phyloP scores from a whole-genome alignment of 2,797 vertebrate genomes.

The Podarcis siculus region DNA sequence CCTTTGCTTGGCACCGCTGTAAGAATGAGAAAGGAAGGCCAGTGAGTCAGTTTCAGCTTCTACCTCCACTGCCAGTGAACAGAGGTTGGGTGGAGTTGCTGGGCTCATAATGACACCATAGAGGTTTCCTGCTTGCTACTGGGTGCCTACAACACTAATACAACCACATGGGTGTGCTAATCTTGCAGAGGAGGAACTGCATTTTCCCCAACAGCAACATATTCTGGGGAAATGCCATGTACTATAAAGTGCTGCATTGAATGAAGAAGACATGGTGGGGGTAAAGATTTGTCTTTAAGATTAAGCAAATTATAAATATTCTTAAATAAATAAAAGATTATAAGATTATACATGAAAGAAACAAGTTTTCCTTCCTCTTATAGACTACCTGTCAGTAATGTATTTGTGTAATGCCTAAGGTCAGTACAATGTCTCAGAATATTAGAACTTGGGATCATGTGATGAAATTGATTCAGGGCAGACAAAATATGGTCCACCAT shows the following conservation, averaged over 20 bases:
- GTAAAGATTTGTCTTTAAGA: neutral
- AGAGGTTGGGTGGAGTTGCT: neutral
- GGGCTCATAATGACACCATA: neutral
- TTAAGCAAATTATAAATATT: too few relatives aligned
- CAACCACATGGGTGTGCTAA: neutral
- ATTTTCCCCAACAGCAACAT: neutral
- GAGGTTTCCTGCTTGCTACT: neutral
- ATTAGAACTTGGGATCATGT: neutral
- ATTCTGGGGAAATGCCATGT: neutral
- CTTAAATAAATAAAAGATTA: neutral
- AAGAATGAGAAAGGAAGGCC: neutral
- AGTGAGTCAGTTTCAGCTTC: fast-evolving
- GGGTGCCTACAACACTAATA: neutral
- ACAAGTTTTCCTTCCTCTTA: neutral
- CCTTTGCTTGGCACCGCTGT: conserved; percentile 96
- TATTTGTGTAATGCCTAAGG: neutral
- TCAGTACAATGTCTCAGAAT: neutral
- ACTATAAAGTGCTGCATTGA: too few relatives aligned
- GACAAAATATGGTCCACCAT: neutral
- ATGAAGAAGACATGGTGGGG: neutral
- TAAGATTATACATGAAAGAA: neutral
- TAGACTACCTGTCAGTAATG: neutral
- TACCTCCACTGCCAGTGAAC: too few relatives aligned
- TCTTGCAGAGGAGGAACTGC: neutral
- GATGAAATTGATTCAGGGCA: neutral